A percentile compares a stretch with the other conserved stretches of the same genome.
Evolutionary conservation across 2,797 vertebrate genomes (phyloP).

Genomic region (Hephaestus fuliginosus): DNA sequence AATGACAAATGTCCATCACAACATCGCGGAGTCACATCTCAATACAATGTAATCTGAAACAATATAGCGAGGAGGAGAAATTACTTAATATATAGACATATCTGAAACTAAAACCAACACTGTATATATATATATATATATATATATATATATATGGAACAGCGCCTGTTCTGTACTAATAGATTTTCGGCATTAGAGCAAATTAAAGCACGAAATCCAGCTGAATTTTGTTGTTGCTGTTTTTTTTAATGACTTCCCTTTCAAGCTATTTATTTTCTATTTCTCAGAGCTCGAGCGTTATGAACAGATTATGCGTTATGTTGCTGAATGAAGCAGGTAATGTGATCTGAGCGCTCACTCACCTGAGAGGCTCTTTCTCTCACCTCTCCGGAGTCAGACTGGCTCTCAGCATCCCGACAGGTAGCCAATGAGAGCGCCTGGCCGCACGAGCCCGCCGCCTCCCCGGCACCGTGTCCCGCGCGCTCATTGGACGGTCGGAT

Average conservation of each 20-base stretch:
- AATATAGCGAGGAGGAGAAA: neutral
- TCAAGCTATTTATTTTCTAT: neutral
- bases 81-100: no score
- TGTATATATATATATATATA: no score
- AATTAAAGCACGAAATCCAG: neutral
- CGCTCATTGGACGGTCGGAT: slow-evolving; percentile 89
- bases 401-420: slow-evolving; percentile 63
- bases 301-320: neutral
- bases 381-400: neutral
- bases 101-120: neutral
- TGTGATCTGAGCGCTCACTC: neutral
- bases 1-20: neutral
- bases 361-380: neutral
- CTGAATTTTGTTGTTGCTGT: neutral
- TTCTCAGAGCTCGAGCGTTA: neutral
- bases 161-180: no score
- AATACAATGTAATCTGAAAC: neutral
- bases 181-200: neutral
- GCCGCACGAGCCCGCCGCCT: slow-evolving; percentile 86
- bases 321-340: neutral
- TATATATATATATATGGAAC: no score
- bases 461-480: slow-evolving; percentile 83
- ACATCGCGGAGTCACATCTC: neutral
- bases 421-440: slow-evolving; percentile 87
- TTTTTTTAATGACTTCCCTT: neutral